phyloP scores from a whole-genome alignment of 2,888 invertebrate species.

The Epistrophella euchroma region DNA sequence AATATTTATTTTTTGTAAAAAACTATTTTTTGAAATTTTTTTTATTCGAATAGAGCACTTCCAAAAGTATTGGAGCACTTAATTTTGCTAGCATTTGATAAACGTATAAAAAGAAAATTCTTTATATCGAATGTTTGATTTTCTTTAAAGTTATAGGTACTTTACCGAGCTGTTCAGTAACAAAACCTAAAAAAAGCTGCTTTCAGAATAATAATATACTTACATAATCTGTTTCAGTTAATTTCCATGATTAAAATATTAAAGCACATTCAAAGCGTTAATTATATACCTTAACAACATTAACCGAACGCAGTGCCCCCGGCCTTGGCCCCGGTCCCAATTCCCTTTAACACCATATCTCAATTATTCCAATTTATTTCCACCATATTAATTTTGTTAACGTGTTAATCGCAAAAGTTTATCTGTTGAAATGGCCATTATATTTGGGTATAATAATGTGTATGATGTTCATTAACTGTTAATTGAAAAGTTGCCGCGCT shows the following conservation, averaged over 20 bases:
- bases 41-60: no score
- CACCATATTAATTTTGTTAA: constrained; percentile 43
- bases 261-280: constrained; percentile 1
- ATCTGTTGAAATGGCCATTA: constrained; percentile 46
- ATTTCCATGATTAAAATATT: background rate
- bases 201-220: no score
- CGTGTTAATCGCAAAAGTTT: constrained; percentile 50
- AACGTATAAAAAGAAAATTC: no score
- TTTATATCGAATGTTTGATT: no score
- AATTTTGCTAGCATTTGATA: no score
- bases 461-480: constrained; percentile 63
- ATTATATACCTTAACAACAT: constrained; percentile 12
- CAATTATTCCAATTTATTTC: constrained; percentile 40
- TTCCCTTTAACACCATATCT: background rate
- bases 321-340: background rate
- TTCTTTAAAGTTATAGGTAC: no score
- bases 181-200: no score
- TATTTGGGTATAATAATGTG: background rate
- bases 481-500: constrained; percentile 64
- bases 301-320: background rate
- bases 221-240: no score
- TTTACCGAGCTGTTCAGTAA: no score
- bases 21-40: no score
- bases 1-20: no score
- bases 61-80: no score